Conservation (phyloP, 2,888 invertebrate species). For the Cepaea hortensis region DNA sequence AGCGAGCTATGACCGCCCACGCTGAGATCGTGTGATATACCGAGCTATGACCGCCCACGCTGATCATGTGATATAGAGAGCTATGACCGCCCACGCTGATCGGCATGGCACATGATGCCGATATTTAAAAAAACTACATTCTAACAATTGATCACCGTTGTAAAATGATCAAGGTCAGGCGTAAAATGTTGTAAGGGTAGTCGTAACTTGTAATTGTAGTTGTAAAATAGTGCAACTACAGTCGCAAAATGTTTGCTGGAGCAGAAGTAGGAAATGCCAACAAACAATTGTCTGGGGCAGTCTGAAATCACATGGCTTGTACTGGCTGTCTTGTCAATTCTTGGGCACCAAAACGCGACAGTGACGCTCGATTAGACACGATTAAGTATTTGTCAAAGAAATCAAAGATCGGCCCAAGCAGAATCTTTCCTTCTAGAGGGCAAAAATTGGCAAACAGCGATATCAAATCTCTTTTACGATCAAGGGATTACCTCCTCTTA, state of each 20-base stretch:
- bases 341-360: neutral
- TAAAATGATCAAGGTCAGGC: too few relatives aligned
- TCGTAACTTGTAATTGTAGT: neutral
- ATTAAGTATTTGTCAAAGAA: slow-evolving; percentile 35
- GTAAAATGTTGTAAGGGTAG: too few relatives aligned
- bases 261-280: too few relatives aligned
- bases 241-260: neutral
- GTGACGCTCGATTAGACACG: slow-evolving; percentile 16
- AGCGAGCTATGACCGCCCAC: too few relatives aligned
- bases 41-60: too few relatives aligned
- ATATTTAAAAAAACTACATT: too few relatives aligned
- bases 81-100: too few relatives aligned
- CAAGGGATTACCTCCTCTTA: slow-evolving; percentile 15
- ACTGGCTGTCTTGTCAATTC: neutral
- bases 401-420: neutral
- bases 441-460: neutral
- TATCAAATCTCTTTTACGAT: slow-evolving; percentile 2
- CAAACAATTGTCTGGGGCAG: too few relatives aligned
- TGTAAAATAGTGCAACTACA: neutral
- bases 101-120: too few relatives aligned
- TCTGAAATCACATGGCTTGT: neutral
- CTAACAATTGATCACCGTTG: too few relatives aligned
- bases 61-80: too few relatives aligned
- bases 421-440: neutral
- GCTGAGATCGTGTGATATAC: too few relatives aligned